Evolutionary conservation across 2,888 invertebrate genomes (phyloP).

Genomic region (Amphipoea oculea): DNA sequence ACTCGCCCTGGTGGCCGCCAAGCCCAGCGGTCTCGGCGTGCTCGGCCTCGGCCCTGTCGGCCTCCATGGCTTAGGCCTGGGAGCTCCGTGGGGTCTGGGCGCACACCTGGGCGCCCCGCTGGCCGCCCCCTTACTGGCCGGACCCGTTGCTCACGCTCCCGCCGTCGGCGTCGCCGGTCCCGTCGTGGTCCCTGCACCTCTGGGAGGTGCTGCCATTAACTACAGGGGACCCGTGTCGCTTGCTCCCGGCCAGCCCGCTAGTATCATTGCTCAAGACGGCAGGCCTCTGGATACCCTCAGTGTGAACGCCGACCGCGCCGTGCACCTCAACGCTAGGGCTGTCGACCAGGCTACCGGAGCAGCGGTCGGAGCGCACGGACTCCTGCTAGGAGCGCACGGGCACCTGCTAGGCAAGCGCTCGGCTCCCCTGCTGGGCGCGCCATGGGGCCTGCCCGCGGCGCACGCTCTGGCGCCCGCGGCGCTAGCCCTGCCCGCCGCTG

Average conservation of each 20-base stretch:
- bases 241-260: conserved; percentile 86
- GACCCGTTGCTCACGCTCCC: conserved; percentile 67
- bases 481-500: conserved; percentile 68
- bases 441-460: conserved; percentile 67
- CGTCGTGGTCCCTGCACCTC: conserved; percentile 73
- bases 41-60: conserved; percentile 65
- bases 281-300: conserved; percentile 87
- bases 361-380: conserved; percentile 72
- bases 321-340: conserved; percentile 83
- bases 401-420: conserved; percentile 84
- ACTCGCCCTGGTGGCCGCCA: conserved; percentile 90
- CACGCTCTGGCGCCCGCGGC: conserved; percentile 68
- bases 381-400: conserved; percentile 75
- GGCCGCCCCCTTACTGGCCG: conserved; percentile 71
- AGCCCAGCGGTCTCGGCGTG: conserved; percentile 76
- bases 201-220: conserved; percentile 80
- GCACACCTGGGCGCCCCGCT: conserved; percentile 71
- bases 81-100: conserved; percentile 74
- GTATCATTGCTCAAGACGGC: conserved; percentile 85
- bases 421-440: conserved; percentile 74
- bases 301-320: conserved; percentile 86
- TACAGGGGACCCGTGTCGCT: conserved; percentile 87
- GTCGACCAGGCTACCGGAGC: conserved; percentile 75
- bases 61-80: conserved; percentile 62
- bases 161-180: conserved; percentile 74